phyloP scores from a whole-genome alignment of 2,113 vertebrate species.

The Lepus americanus region DNA sequence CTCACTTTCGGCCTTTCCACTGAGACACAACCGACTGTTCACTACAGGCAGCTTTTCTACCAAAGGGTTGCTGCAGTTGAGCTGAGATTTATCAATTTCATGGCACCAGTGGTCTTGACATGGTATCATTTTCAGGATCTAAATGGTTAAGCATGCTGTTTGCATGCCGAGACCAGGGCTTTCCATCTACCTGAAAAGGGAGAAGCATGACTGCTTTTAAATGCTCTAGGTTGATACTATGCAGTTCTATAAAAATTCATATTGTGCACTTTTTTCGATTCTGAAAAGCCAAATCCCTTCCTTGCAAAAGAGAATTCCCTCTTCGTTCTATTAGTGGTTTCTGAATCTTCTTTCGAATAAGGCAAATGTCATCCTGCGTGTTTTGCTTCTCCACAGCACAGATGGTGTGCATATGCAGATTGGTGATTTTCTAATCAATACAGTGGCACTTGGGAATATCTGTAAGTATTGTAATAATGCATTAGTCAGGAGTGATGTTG shows the following conservation, averaged over 20 bases:
- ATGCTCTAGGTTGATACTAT: slow-evolving; percentile 42
- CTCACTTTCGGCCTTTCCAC: slow-evolving; percentile 82
- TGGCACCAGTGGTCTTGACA: slow-evolving; percentile 74
- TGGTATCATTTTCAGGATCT: slow-evolving; percentile 74
- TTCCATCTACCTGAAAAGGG: slow-evolving; percentile 71
- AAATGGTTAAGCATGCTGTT: slow-evolving; percentile 77
- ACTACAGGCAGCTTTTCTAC: slow-evolving; percentile 79
- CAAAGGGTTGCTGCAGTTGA: slow-evolving; percentile 69
- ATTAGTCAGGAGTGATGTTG: slow-evolving; percentile 91
- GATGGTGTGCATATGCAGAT: slow-evolving; percentile 94
- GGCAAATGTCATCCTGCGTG: slow-evolving; percentile 87
- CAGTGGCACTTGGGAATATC: slow-evolving; percentile 92
- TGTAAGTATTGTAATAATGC: slow-evolving; percentile 92
- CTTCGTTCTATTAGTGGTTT: slow-evolving; percentile 84
- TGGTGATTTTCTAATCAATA: slow-evolving; percentile 94
- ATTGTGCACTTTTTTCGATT: slow-evolving; percentile 76
- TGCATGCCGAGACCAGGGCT: slow-evolving; percentile 61
- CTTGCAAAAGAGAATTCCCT: slow-evolving; percentile 69
- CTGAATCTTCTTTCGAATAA: slow-evolving; percentile 84
- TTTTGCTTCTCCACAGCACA: slow-evolving; percentile 89
- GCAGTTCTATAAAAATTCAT: slow-evolving; percentile 69
- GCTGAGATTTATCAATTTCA: slow-evolving; percentile 82
- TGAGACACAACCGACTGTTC: slow-evolving; percentile 79
- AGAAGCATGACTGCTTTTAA: slow-evolving; percentile 68
- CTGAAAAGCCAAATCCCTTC: slow-evolving; percentile 77